Conservation (phyloP, 2,113 vertebrate species). For the Marmota flaviventris region DNA sequence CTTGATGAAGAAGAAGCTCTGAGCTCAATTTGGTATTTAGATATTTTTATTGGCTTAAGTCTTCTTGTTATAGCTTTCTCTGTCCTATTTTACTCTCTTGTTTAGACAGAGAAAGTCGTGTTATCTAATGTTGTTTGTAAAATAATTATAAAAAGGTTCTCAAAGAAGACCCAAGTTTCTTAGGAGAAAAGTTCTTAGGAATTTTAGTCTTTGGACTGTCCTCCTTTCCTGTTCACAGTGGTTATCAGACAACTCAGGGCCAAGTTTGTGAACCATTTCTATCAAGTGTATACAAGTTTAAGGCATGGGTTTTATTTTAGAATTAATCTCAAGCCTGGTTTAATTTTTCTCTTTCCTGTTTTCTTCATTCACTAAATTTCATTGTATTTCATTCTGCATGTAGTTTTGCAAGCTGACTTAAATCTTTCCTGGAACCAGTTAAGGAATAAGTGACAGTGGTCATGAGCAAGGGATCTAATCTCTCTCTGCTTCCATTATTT, state of each 20-base stretch:
- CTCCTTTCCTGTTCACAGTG: not conserved
- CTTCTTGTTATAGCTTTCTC: not conserved
- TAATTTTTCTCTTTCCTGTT: conserved; percentile 25
- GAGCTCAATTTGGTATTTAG: not conserved
- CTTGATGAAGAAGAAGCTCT: not conserved
- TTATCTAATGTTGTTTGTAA: not conserved
- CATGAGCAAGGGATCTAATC: not conserved
- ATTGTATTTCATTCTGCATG: conserved; percentile 1
- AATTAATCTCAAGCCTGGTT: conserved; percentile 10
- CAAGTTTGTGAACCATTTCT: not conserved
- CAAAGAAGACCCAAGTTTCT: not conserved
- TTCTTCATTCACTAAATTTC: not conserved
- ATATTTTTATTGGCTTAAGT: not conserved
- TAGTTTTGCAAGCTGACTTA: not conserved
- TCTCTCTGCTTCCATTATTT: not conserved
- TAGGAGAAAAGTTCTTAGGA: not conserved
- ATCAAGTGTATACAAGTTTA: not conserved
- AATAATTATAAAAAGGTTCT: not conserved
- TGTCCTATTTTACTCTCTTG: not conserved
- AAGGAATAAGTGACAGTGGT: not conserved
- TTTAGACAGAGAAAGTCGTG: not conserved
- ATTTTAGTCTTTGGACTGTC: not conserved
- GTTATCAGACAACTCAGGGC: not conserved
- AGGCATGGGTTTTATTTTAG: not conserved
- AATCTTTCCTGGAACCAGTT: conserved; percentile 50